Evolutionary conservation across 2,888 invertebrate species (phyloP), one percentile per base, ranked within the genome.

Genomic region (Hyppa rectilinea): DNA sequence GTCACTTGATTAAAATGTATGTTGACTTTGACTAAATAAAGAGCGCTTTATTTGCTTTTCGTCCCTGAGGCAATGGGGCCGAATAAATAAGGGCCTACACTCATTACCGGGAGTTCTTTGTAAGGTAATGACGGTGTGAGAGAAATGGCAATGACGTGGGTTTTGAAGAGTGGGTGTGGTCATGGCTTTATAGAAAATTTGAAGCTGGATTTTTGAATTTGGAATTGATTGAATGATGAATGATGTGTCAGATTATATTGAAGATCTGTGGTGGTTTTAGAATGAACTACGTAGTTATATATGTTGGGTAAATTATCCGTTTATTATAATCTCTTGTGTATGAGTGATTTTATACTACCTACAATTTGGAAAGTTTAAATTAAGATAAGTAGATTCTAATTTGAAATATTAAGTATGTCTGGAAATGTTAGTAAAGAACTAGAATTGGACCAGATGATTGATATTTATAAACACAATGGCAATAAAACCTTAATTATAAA

Each of bases 1-100:
- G 80, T 67, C 87, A 90, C 90, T 92, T 93, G 90, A 93, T 93
- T 93, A 92, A 91, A 91, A 90, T 87, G 89, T 88, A 86, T 88
- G 88, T 86, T 88, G 83, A 80, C 75, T 78, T 86, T 87, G 88
- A 86, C 80, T 88, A 91, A 92, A 92, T 92, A 91, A 88, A 90
- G 88, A 88, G 88, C 89, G 90, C 83, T 88, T 86, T 93, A 90
- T 93, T 93, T 92, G 90, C 82, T 49, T 69, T 75, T 66, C 77
- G 80, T 87, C 90, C 91, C 92, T 84, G 85, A 90, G 90, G 91
- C 84, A 87, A 88, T 84, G 77, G 78, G 84, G 81, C 79, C 79
- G 84, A 77, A 89, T 87, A 89, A 89, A 90, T 90, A 89, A 88
- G 85, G 80, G 84, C 81, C 79, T 75, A 43, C 45, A 59, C 82